phyloP scores from a whole-genome alignment of 2,113 vertebrate genomes.

The Misgurnus anguillicaudatus region DNA sequence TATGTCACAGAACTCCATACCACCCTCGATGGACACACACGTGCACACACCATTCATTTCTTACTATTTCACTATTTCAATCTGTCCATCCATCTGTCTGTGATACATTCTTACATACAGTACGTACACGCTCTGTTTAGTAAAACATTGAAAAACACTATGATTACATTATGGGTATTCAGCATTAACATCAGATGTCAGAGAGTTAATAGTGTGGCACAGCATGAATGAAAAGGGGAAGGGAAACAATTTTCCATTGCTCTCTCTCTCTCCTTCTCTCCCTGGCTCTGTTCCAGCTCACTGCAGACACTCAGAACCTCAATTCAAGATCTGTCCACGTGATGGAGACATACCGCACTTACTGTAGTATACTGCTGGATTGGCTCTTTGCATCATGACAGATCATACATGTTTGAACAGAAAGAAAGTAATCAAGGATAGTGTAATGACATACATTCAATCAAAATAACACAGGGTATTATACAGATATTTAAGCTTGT shows the following conservation, averaged over 20 bases:
- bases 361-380: neutral
- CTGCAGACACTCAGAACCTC: constrained; percentile 21
- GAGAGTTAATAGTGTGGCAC: neutral
- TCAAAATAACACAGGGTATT: neutral
- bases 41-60: neutral
- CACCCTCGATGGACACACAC: neutral
- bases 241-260: neutral
- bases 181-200: neutral
- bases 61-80: neutral
- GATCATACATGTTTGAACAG: neutral
- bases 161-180: neutral
- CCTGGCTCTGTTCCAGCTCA: neutral
- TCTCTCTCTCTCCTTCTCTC: neutral
- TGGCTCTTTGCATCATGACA: neutral
- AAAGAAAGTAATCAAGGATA: neutral
- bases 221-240: neutral
- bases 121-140: neutral
- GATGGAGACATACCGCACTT: constrained; percentile 46
- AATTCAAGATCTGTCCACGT: constrained; percentile 22
- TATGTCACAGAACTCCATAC: constrained; percentile 16
- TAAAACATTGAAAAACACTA: neutral
- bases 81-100: neutral
- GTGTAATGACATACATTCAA: neutral
- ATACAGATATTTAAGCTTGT: too few relatives aligned
- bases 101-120: neutral